Base-by-base conservation (phyloP, 2,888 invertebrate species). In the Pandemis cinnamomeana region DNA sequence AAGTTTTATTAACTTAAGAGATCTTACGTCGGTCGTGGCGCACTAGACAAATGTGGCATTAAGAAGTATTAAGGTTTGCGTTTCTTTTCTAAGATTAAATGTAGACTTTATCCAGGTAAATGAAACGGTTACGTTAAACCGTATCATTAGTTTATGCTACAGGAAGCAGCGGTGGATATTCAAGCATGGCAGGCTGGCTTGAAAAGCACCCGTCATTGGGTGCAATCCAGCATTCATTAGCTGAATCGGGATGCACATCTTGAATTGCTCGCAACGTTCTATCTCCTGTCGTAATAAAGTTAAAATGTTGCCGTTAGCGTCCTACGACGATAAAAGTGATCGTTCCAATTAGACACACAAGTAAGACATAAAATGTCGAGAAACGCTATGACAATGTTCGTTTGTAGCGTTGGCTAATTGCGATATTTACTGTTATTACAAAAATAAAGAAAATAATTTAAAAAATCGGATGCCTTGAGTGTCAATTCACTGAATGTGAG, bases 161-260 rank as follows among this genome's bases (percentile, higher is more conserved):
- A 48, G 66, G 53, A 66, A 66, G 61, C 61, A 42, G 67, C 58
- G 58, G 55, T 67, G 44, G 67, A 58, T 58, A 67, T 55, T 58
- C 67, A 67, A 44, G 58, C 67, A 58, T 44, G 67, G 67, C 55
- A 7, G 58, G 41, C 58, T 67, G 58, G 44, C 42, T 67, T 67
- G 55, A 58, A 67, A 67, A 67, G 67, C 44, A n/a, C 20, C 67
- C 67, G 44, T 67, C 67, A 67, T 67, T 67, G 67, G 55, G 36
- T 58, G 55, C 44, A 58, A 67, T 67, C 67, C 36, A 58, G 58
- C 67, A 44, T 67, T 67, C 55, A 67, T 58, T 67, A 67, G 67
- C 67, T 58, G n/a, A 15, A 67, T 67, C 67, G 66, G n/a, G 41
- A 66, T 67, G 67, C 67, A 58, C 58, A 27, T 67, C 67, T 67